phyloP scores from a whole-genome alignment of 2,797 vertebrate genomes.

The Enteromius radiatus region DNA sequence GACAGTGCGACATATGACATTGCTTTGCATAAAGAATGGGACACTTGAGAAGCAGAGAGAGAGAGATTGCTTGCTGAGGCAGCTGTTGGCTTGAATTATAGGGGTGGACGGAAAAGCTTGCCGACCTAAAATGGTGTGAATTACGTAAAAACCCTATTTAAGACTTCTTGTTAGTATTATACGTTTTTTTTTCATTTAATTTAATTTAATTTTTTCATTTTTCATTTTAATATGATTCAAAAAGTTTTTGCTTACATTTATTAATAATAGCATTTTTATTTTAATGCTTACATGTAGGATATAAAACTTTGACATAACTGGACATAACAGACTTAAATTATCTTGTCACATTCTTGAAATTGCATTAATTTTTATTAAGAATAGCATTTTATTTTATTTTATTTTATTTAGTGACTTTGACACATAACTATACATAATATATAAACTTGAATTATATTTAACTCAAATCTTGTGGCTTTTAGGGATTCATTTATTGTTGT shows the following conservation, averaged over 20 bases:
- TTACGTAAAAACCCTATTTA: conserved; percentile 6
- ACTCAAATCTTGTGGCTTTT: neutral
- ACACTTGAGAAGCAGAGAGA: conserved; percentile 35
- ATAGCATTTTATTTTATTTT: too few relatives aligned
- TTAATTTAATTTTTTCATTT: neutral
- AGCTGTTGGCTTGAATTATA: conserved; percentile 35
- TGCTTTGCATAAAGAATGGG: conserved; percentile 58
- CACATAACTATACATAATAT: neutral
- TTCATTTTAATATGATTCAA: too few relatives aligned
- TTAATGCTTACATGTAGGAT: too few relatives aligned
- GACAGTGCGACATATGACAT: conserved; percentile 71
- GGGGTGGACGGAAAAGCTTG: conserved; percentile 12
- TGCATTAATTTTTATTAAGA: too few relatives aligned
- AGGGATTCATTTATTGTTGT: neutral
- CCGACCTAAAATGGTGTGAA: conserved; percentile 5
- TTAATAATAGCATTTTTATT: too few relatives aligned
- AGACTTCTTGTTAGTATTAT: neutral
- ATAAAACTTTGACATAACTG: too few relatives aligned
- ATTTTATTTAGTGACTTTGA: neutral
- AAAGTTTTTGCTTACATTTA: too few relatives aligned
- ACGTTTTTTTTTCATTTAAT: neutral
- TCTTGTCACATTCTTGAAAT: too few relatives aligned
- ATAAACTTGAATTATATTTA: conserved; percentile 1
- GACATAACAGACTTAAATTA: too few relatives aligned
- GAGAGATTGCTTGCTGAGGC: conserved; percentile 17